phyloP scores from a whole-genome alignment of 2,888 invertebrate genomes.

The Eumacrocentrus americanus region DNA sequence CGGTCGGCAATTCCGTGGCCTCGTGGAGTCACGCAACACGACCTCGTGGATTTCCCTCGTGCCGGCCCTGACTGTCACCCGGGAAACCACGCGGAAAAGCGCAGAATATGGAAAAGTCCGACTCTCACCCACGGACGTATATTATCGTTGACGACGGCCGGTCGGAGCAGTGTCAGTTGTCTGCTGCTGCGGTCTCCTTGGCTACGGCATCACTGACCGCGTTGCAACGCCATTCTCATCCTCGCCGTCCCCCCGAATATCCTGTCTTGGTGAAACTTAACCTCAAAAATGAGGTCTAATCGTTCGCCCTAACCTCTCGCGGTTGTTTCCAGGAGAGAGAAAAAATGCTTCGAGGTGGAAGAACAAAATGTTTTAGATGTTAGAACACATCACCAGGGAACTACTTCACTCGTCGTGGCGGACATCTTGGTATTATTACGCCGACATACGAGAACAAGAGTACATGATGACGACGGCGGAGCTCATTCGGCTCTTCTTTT shows the following conservation, averaged over 20 bases:
- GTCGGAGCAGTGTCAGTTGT: conserved; percentile 55
- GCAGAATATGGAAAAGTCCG: conserved; percentile 35
- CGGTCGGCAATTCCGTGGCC: conserved; percentile 40
- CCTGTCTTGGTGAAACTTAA: neutral
- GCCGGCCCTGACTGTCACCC: conserved; percentile 47
- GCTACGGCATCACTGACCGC: conserved; percentile 60
- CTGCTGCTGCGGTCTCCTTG: conserved; percentile 60
- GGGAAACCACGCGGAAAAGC: conserved; percentile 49
- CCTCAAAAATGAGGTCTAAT: neutral
- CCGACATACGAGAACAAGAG: conserved; percentile 20
- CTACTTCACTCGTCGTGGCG: conserved; percentile 34
- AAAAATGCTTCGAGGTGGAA: neutral
- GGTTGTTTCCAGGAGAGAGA: neutral
- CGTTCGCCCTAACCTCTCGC: neutral
- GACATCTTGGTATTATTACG: conserved; percentile 27
- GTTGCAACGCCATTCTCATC: conserved; percentile 34
- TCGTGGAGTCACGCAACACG: conserved; percentile 28
- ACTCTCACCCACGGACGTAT: conserved; percentile 24
- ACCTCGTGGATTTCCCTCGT: conserved; percentile 37
- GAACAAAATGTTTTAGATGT: conserved; percentile 1
- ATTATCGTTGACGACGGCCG: conserved; percentile 50
- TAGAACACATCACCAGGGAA: conserved; percentile 31
- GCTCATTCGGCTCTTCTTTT: neutral
- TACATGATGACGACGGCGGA: conserved; percentile 6
- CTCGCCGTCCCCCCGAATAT: too few relatives aligned